Conservation (phyloP, 2,113 vertebrate genomes). For the Nothoprocta pentlandii region DNA sequence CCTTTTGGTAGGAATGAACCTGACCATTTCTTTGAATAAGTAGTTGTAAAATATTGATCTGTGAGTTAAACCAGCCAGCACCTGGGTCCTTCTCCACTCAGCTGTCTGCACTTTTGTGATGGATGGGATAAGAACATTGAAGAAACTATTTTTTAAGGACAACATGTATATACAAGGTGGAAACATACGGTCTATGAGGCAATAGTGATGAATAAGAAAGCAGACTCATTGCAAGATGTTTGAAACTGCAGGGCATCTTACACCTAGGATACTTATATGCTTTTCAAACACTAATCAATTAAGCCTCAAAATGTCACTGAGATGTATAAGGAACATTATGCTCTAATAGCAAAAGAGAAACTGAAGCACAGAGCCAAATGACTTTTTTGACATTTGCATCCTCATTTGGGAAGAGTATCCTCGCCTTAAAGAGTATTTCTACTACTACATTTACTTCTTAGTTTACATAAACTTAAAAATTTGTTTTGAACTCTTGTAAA, state of each 20-base stretch:
- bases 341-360: neutral
- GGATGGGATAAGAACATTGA: neutral
- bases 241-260: neutral
- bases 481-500: neutral
- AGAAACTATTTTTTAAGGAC: neutral
- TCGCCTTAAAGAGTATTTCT: neutral
- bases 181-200: neutral
- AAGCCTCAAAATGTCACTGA: neutral
- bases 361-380: neutral
- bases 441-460: neutral
- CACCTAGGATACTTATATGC: fast-evolving
- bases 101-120: fast-evolving
- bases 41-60: neutral
- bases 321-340: neutral
- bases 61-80: neutral
- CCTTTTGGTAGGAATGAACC: neutral
- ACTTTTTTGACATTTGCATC: neutral
- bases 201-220: neutral
- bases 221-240: fast-evolving
- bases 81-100: neutral
- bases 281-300: neutral
- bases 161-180: neutral
- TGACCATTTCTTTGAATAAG: neutral
- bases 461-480: neutral
- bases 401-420: neutral